Conservation (phyloP, 2,888 invertebrate species). For the Lysandra bellargus region DNA sequence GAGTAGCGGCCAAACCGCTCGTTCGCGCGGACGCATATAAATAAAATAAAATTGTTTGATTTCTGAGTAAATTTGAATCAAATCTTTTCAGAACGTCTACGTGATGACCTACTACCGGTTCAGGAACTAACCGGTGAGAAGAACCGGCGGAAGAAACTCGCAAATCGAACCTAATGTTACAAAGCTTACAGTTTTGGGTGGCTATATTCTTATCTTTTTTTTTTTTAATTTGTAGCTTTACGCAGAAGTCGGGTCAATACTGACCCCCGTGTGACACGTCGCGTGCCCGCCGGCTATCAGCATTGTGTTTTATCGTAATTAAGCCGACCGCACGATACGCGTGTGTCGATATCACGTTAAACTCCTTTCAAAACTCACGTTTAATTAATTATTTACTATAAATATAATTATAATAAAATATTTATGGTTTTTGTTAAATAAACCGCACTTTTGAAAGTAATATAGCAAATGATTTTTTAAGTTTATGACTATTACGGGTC, state of each 20-base stretch:
- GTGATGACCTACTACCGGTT: too few relatives aligned
- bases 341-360: constrained; percentile 10
- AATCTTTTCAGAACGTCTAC: too few relatives aligned
- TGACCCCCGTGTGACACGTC: neutral
- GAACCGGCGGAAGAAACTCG: too few relatives aligned
- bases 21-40: too few relatives aligned
- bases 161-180: too few relatives aligned
- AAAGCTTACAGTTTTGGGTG: neutral
- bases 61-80: too few relatives aligned
- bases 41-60: too few relatives aligned
- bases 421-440: neutral
- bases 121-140: too few relatives aligned
- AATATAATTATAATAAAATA: neutral
- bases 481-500: too few relatives aligned
- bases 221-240: neutral
- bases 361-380: constrained; percentile 6
- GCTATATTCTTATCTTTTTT: neutral
- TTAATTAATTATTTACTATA: neutral
- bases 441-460: neutral
- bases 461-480: too few relatives aligned
- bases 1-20: too few relatives aligned
- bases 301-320: neutral
- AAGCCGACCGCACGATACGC: neutral
- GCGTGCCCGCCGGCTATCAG: neutral
- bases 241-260: neutral